A percentile compares a stretch with the other conserved stretches of the same genome.
phyloP scores from a whole-genome alignment of 2,113 vertebrate genomes.

The Promerops cafer region DNA sequence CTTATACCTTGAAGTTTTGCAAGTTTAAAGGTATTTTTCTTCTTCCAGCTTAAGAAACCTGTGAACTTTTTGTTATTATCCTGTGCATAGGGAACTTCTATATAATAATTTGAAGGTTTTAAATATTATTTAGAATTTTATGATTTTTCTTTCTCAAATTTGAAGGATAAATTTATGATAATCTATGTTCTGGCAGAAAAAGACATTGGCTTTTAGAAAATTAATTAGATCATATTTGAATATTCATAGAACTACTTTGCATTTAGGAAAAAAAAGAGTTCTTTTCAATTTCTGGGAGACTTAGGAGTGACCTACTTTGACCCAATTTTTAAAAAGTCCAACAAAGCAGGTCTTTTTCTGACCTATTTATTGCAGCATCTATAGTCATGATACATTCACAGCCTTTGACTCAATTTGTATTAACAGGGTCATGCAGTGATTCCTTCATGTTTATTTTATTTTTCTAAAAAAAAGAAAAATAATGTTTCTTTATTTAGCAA shows the following conservation, averaged over 20 bases:
- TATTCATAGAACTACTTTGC: slow-evolving; percentile 55
- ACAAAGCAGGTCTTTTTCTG: slow-evolving; percentile 1
- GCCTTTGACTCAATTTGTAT: not conserved
- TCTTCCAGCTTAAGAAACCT: not conserved
- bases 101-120: not conserved
- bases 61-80: not conserved
- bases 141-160: slow-evolving; percentile 24
- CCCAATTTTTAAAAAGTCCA: slow-evolving; percentile 13
- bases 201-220: slow-evolving; percentile 55
- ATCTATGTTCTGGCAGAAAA: slow-evolving; percentile 42
- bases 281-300: slow-evolving; percentile 42
- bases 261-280: slow-evolving; percentile 65
- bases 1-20: not conserved
- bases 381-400: not conserved
- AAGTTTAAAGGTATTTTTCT: not conserved
- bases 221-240: slow-evolving; percentile 68
- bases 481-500: slow-evolving; percentile 7
- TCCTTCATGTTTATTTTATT: not conserved
- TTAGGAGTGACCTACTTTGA: slow-evolving; percentile 42
- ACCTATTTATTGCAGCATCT: not conserved
- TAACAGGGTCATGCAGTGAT: not conserved
- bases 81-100: not conserved
- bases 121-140: not conserved
- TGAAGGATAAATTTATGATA: slow-evolving; percentile 41
- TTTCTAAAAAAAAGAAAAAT: slow-evolving; percentile 12